These are phyloP conservation scores for Belgica antarctica DNA, from an alignment of 2,888 invertebrate genomes.

Conservation along the genomic window DNA sequence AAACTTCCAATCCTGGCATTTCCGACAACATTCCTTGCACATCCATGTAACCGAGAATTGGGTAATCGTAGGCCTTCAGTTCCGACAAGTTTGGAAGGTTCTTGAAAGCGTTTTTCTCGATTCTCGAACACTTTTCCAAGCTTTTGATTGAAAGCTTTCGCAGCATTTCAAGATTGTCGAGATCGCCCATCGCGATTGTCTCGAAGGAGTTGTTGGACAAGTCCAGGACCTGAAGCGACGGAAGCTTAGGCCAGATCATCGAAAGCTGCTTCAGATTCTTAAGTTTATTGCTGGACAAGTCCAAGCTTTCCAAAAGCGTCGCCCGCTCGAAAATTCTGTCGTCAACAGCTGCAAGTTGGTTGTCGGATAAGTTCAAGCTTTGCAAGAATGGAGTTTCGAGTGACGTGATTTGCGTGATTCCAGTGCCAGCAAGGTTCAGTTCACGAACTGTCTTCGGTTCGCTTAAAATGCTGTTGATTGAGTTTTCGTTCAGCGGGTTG, in stretches of 20 bases:
- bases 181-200: slow-evolving; percentile 72
- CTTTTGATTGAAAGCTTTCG: slow-evolving; percentile 65
- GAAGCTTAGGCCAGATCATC: slow-evolving; percentile 67
- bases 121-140: slow-evolving; percentile 67
- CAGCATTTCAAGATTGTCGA: slow-evolving; percentile 68
- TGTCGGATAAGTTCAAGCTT: slow-evolving; percentile 73
- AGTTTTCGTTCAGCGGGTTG: slow-evolving; percentile 74
- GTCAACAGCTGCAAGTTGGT: slow-evolving; percentile 66
- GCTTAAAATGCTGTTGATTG: slow-evolving; percentile 72
- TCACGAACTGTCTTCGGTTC: slow-evolving; percentile 85
- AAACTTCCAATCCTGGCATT: slow-evolving; percentile 68
- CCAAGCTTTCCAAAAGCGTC: slow-evolving; percentile 73
- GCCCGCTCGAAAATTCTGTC: slow-evolving; percentile 73
- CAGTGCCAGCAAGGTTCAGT: slow-evolving; percentile 77
- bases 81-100: slow-evolving; percentile 67
- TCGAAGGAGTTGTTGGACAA: slow-evolving; percentile 81
- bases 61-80: slow-evolving; percentile 71
- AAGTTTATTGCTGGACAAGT: slow-evolving; percentile 72
- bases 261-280: slow-evolving; percentile 62
- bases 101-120: slow-evolving; percentile 80
- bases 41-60: slow-evolving; percentile 78
- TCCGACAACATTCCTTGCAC: slow-evolving; percentile 79
- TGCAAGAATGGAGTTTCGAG: slow-evolving; percentile 83
- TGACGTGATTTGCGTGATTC: slow-evolving; percentile 65
- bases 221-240: slow-evolving; percentile 70